Conservation (phyloP, 2,113 vertebrate species). For the Jaculus jaculus region DNA sequence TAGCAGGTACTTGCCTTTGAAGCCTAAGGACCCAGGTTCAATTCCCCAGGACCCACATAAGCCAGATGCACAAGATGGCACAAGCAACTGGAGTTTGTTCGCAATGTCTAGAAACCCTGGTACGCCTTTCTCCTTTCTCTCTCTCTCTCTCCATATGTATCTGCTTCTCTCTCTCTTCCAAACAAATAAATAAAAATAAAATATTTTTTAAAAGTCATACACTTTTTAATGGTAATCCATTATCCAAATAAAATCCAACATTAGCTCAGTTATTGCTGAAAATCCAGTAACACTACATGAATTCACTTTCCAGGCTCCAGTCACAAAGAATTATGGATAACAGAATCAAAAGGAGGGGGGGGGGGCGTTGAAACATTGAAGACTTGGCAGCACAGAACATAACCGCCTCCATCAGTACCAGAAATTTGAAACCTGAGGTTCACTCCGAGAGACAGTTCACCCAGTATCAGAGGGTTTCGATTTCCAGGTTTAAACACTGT, state of each 20-base stretch:
- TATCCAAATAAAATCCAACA: conserved; percentile 32
- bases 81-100: no score
- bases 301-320: conserved; percentile 19
- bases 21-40: no score
- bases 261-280: conserved; percentile 28
- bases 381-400: neutral
- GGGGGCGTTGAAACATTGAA: neutral
- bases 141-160: no score
- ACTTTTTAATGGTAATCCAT: conserved; percentile 43
- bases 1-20: no score
- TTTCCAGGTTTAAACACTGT: conserved; percentile 3
- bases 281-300: conserved; percentile 7
- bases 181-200: no score
- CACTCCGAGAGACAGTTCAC: conserved; percentile 56
- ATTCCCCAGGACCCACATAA: no score
- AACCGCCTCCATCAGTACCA: neutral
- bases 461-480: conserved; percentile 2
- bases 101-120: no score
- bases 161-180: no score
- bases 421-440: conserved; percentile 41
- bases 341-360: neutral
- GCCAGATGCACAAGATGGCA: no score
- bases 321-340: neutral
- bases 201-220: neutral
- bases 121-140: no score